Evolutionary conservation across 2,797 vertebrate species (phyloP).

Genomic region (Hirundo rustica): DNA sequence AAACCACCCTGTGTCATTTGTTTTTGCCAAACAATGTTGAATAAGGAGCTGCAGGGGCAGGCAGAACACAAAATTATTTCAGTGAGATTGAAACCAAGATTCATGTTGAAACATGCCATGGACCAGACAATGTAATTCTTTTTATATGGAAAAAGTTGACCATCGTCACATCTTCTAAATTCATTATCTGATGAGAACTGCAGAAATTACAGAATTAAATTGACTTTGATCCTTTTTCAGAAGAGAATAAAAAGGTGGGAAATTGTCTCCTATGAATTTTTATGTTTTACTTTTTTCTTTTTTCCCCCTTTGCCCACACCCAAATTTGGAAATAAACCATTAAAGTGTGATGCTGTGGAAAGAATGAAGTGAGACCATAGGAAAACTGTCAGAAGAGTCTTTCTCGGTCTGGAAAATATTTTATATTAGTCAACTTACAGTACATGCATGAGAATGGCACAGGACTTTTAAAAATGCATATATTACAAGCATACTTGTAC

Average conservation of each 20-base stretch:
- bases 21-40: neutral
- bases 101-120: neutral
- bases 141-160: neutral
- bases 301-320: rapidly evolving
- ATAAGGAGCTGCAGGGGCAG: neutral
- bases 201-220: neutral
- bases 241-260: neutral
- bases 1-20: neutral
- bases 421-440: neutral
- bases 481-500: neutral
- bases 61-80: neutral
- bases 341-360: neutral
- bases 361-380: neutral
- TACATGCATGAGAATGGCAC: neutral
- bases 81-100: neutral
- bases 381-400: neutral
- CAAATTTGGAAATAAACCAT: neutral
- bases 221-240: neutral
- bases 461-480: neutral
- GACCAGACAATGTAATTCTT: neutral
- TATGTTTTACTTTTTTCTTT: neutral
- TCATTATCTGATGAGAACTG: neutral
- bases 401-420: neutral
- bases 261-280: neutral
- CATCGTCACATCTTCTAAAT: neutral